Evolutionary conservation across 2,888 invertebrate species (phyloP), one percentile per base, ranked within the genome.

Genomic region (Nymphalis c-album): DNA sequence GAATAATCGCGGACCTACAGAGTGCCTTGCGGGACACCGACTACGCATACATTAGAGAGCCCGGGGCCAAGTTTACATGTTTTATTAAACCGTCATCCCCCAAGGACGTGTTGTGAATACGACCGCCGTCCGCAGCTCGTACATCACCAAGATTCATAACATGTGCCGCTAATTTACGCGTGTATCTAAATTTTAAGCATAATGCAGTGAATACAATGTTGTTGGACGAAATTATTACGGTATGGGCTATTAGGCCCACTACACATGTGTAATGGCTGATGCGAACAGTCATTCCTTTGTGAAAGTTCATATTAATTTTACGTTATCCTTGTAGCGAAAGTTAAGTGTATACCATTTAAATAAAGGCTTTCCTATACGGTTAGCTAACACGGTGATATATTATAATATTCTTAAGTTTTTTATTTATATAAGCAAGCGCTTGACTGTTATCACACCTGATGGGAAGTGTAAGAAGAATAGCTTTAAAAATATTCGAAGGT

Each of bases 51-150:
- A 73, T 74, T 73, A 74, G 67, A 63, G 69, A 48, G 64, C 58
- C 67, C 22, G 53, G 55, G 68, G 64, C 64, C 35, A 63, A 70
- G 71, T 68, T 70, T 67, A 71, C 73, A 72, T 74, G 73, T 72
- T 73, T 74, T 74, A 74, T 73, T 72, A 74, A 72, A 72, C 71
- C 74, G 55, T 67, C 70, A 62, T 57, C 64, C 71, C 68, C 64
- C 35, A 66, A 61, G 69, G 70, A 73, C 73, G 72, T 73, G 71
- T 70, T 48, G 70, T 45, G 73, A 70, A 72, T 73, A 50, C 64
- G 58, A 63, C 70, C 53, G 60, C 63, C 47, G 63, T 63, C 59
- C 61, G 63, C 69, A 64, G 64, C 63, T 57, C 68, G 57, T 67
- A 67, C 60, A 60, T 69, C 64, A 68, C 62, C 57, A 53, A 63